phyloP scores from a whole-genome alignment of 2,113 vertebrate species.

The Mus spicilegus region DNA sequence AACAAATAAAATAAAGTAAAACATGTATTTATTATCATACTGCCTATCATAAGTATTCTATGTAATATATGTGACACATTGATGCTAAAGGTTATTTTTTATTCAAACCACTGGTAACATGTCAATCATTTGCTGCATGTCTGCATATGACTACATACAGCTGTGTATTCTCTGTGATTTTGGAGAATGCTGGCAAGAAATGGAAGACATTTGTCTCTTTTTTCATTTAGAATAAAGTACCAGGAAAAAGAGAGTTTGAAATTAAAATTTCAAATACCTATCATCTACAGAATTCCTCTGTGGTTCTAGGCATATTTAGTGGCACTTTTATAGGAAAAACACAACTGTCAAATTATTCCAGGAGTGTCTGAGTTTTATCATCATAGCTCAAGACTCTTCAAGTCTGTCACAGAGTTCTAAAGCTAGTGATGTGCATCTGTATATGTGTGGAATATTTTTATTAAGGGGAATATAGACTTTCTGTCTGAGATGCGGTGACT shows the following conservation, averaged over 20 bases:
- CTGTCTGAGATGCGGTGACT: too few relatives aligned
- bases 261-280: slow-evolving; percentile 2
- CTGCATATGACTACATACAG: not conserved
- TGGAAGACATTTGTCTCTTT: not conserved
- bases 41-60: not conserved
- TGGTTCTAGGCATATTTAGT: not conserved
- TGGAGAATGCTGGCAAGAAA: not conserved
- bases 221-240: not conserved
- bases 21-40: not conserved
- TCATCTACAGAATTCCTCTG: not conserved
- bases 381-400: not conserved
- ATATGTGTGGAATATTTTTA: not conserved
- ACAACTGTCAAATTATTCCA: not conserved
- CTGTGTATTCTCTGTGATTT: not conserved
- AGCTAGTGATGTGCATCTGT: not conserved
- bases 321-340: not conserved
- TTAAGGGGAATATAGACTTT: not conserved
- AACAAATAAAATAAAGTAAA: not conserved
- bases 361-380: not conserved
- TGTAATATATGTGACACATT: not conserved
- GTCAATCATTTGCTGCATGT: not conserved
- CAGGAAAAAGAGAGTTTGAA: not conserved
- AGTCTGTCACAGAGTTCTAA: not conserved
- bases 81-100: not conserved
- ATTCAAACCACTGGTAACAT: not conserved